Conservation (phyloP, 2,113 vertebrate genomes). For the Chlamydotis undulata region DNA sequence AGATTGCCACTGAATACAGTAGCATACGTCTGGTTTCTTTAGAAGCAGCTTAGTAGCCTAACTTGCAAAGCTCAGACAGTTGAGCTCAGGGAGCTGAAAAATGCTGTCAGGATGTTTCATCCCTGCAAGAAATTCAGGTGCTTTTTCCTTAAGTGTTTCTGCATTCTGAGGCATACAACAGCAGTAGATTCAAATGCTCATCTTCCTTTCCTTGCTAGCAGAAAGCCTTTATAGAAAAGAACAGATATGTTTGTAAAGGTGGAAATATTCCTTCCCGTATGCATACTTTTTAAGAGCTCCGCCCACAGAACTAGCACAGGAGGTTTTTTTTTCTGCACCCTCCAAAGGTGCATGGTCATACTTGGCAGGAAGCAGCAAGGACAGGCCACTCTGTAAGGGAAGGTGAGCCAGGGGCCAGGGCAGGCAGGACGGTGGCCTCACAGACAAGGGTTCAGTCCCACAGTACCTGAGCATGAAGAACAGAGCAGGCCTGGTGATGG, state of each 20-base stretch:
- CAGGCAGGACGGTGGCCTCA: not conserved
- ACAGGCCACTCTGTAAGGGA: not conserved
- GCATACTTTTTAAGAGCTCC: not conserved
- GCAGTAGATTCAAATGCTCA: not conserved
- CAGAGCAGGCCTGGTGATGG: not conserved
- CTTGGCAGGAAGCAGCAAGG: not conserved
- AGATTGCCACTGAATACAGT: not conserved
- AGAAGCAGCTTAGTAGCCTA: not conserved
- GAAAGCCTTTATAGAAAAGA: not conserved
- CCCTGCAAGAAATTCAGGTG: not conserved
- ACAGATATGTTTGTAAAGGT: not conserved
- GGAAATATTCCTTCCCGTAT: not conserved
- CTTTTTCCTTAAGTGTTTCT: not conserved
- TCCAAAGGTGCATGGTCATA: accelerated
- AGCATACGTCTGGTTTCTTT: not conserved
- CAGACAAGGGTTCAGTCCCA: not conserved
- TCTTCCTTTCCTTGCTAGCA: not conserved
- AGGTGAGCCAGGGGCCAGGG: not conserved
- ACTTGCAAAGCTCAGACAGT: not conserved
- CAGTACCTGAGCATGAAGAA: accelerated
- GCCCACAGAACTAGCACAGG: not conserved
- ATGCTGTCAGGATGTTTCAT: not conserved
- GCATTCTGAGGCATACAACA: not conserved
- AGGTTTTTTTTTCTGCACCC: not conserved
- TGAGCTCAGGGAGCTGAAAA: not conserved